Percentiles rank a stretch among this genome's conserved stretches.
Conservation (phyloP, 1,140 invertebrate genomes). For the Tenebrio molitor region DNA sequence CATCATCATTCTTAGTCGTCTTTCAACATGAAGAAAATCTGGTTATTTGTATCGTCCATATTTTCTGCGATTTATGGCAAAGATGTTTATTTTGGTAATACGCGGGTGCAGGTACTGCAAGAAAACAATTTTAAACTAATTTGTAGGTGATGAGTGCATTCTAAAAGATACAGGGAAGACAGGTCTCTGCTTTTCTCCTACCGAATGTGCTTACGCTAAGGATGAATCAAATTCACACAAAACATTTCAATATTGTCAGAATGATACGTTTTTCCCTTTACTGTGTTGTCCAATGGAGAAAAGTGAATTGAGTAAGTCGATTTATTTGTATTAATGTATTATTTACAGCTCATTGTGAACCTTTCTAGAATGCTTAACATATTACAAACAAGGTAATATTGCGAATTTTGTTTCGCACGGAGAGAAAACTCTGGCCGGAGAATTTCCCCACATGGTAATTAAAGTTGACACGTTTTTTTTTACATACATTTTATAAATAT, state of each 20-base stretch:
- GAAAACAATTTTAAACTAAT: too few species aligned
- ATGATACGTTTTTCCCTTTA: neutral
- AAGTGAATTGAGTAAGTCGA: neutral
- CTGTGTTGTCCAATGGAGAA: neutral
- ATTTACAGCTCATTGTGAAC: too few species aligned
- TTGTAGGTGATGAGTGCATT: neutral
- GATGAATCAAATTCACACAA: neutral
- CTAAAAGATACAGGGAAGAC: neutral
- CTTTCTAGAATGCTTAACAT: too few species aligned
- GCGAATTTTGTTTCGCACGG: slow-evolving; percentile 6
- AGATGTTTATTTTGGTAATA: too few species aligned
- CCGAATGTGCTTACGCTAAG: neutral
- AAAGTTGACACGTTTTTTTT: neutral
- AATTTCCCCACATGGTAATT: slow-evolving; percentile 49
- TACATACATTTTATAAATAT: neutral
- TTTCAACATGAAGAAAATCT: too few species aligned
- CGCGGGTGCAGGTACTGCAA: too few species aligned
- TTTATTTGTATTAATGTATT: neutral
- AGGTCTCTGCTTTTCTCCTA: neutral
- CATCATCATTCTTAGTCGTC: too few species aligned
- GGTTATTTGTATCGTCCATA: too few species aligned
- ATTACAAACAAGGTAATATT: neutral
- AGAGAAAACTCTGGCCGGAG: slow-evolving; percentile 13
- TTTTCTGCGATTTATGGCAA: too few species aligned
- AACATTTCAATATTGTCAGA: neutral